These are phyloP conservation scores for Zaprionus lineosus DNA, from an alignment of 2,888 invertebrate species.

Conservation along the genomic window DNA sequence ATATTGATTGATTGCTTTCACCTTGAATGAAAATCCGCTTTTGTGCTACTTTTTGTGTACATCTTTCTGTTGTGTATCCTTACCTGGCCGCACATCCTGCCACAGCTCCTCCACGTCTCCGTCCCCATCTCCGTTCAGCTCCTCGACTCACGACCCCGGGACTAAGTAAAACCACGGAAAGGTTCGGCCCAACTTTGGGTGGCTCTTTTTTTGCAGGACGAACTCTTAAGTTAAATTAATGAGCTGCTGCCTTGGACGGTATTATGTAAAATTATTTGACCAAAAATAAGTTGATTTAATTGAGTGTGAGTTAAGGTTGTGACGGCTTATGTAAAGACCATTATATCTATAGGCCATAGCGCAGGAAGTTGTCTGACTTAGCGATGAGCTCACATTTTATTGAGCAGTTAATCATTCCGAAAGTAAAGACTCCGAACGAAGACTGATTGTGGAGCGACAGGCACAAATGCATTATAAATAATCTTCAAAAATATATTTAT, in stretches of 20 bases:
- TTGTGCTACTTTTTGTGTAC: constrained; percentile 65
- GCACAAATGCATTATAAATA: background rate
- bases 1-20: constrained; percentile 79
- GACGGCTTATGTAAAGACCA: constrained; percentile 32
- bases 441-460: too few species aligned
- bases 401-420: constrained; percentile 44
- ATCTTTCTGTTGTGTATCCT: constrained; percentile 30
- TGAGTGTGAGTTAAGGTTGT: constrained; percentile 58
- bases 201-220: constrained; percentile 26
- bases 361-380: constrained; percentile 43
- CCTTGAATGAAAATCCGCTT: constrained; percentile 78
- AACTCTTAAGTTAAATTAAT: constrained; percentile 75
- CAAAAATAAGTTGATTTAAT: constrained; percentile 76
- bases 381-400: constrained; percentile 43
- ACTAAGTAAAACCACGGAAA: too few species aligned
- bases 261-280: constrained; percentile 76
- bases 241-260: constrained; percentile 54
- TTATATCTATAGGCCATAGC: constrained; percentile 28
- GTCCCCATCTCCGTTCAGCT: constrained; percentile 21
- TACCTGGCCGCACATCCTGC: constrained; percentile 56
- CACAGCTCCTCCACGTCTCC: constrained; percentile 26
- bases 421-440: background rate
- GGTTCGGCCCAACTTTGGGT: constrained; percentile 18
- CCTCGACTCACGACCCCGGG: background rate
- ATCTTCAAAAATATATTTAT: background rate